Conservation (phyloP, 2,888 invertebrate genomes). For the Mimachlamys varia region DNA sequence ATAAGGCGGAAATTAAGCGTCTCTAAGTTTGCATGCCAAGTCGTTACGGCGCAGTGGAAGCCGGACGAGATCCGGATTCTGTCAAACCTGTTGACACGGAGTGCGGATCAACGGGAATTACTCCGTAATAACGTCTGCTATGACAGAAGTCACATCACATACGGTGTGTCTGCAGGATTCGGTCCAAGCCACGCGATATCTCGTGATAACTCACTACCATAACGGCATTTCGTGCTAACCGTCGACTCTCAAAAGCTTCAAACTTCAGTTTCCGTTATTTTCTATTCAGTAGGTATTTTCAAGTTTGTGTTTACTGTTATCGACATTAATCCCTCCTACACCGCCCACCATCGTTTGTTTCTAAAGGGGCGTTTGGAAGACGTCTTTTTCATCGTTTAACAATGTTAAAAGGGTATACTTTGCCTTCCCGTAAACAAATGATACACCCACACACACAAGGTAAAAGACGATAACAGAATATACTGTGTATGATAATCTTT, state of each 20-base stretch:
- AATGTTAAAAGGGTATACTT: too few species aligned
- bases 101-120: not conserved
- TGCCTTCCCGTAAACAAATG: too few species aligned
- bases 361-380: too few species aligned
- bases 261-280: not conserved
- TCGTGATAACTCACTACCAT: not conserved
- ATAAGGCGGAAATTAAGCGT: slow-evolving; percentile 12
- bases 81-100: slow-evolving; percentile 3
- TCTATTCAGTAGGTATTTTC: not conserved
- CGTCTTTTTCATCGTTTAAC: too few species aligned
- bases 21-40: slow-evolving; percentile 21
- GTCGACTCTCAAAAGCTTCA: not conserved
- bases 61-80: slow-evolving; percentile 21
- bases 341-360: not conserved
- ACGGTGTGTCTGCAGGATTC: not conserved
- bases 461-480: too few species aligned
- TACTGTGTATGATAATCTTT: too few species aligned
- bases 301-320: not conserved
- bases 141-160: not conserved
- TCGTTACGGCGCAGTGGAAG: slow-evolving; percentile 17
- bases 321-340: not conserved
- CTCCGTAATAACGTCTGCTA: not conserved
- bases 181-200: not conserved
- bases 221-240: not conserved
- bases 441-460: too few species aligned